Evolutionary conservation across 2,797 vertebrate species (phyloP).

Genomic region (Eulemur mongoz): DNA sequence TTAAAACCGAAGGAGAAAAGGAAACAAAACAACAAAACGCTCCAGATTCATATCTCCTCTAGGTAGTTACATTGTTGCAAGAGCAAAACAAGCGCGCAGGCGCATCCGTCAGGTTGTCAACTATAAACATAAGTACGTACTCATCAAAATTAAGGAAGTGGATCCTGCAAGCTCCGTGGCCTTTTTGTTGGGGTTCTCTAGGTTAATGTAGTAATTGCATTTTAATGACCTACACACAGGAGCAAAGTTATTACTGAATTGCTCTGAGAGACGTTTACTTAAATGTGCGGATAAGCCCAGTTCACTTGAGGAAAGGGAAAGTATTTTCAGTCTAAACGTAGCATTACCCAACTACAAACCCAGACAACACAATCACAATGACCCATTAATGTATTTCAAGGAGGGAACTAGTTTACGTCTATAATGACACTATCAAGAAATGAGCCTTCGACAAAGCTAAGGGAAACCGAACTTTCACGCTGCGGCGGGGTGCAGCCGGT

Average conservation of each 20-base stretch:
- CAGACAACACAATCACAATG: neutral
- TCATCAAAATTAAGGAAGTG: conserved; percentile 57
- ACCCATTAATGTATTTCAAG: neutral
- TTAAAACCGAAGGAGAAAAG: conserved; percentile 24
- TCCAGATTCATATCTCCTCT: neutral
- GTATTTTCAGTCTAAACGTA: conserved; percentile 19
- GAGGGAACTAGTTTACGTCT: neutral
- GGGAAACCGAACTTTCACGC: neutral
- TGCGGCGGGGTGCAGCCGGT: neutral
- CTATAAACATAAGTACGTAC: neutral
- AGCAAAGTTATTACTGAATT: neutral
- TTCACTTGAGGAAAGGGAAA: neutral
- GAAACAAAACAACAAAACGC: conserved; percentile 25
- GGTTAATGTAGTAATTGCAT: neutral
- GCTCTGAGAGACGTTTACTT: neutral
- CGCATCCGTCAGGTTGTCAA: conserved; percentile 43
- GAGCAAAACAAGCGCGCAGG: neutral
- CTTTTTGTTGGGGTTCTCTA: conserved; percentile 1
- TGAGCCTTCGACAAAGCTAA: neutral
- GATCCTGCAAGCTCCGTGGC: neutral
- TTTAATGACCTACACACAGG: conserved; percentile 10
- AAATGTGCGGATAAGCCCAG: neutral
- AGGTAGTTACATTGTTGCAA: neutral
- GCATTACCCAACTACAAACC: neutral
- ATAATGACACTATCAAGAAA: neutral